These are phyloP conservation scores for Leptopilina myrica DNA, from an alignment of 2,888 invertebrate genomes.

Conservation along the genomic window DNA sequence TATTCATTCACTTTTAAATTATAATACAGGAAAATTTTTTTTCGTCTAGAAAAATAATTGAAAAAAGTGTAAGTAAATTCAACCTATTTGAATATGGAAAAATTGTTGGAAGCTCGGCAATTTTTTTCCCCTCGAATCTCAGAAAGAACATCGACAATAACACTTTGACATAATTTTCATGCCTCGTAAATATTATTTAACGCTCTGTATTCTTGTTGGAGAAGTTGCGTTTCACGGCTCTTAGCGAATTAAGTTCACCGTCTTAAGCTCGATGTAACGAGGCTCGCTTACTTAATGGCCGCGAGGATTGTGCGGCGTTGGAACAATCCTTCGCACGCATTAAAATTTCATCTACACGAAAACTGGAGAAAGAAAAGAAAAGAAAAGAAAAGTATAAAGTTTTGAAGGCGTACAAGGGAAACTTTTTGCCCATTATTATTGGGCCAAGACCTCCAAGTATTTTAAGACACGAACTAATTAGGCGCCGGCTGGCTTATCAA, in stretches of 20 bases:
- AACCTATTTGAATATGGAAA: not conserved
- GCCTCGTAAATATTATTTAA: constrained; percentile 40
- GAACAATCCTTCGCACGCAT: constrained; percentile 29
- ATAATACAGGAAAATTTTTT: too few species aligned
- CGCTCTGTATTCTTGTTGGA: constrained; percentile 35
- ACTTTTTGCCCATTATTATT: constrained; percentile 1
- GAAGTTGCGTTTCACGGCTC: constrained; percentile 32
- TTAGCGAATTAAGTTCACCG: constrained; percentile 34
- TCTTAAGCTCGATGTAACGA: constrained; percentile 38
- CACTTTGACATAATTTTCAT: constrained; percentile 38
- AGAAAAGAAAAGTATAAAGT: constrained; percentile 1
- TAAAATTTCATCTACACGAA: constrained; percentile 37
- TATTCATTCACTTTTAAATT: too few species aligned
- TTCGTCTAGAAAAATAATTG: too few species aligned
- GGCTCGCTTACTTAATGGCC: constrained; percentile 30
- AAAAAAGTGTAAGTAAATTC: too few species aligned
- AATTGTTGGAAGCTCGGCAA: not conserved
- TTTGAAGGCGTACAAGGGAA: not conserved
- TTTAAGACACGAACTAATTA: constrained; percentile 47
- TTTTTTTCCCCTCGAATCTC: not conserved
- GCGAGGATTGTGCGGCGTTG: constrained; percentile 24
- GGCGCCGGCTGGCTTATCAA: constrained; percentile 41
- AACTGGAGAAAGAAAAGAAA: constrained; percentile 1
- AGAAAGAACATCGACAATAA: constrained; percentile 2
- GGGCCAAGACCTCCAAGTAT: not conserved